Percentiles rank a stretch among this genome's conserved stretches.
Evolutionary conservation across 2,113 vertebrate species (phyloP).

Genomic region (Proterorhinus semilunaris): DNA sequence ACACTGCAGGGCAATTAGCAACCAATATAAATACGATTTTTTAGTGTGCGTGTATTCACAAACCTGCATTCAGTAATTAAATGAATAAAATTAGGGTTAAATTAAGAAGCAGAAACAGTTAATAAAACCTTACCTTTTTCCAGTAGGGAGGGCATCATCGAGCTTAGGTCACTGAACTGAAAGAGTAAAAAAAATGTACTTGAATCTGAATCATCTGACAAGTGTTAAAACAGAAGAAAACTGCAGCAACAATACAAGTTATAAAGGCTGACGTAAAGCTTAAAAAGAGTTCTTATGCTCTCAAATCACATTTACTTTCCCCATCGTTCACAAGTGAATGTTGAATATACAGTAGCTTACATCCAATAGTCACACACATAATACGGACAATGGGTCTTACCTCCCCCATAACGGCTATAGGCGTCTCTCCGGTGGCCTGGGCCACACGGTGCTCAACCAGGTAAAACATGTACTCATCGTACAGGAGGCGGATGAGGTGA

Average conservation of each 20-base stretch:
- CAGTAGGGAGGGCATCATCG: slow-evolving; percentile 86
- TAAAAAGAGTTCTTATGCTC: too few species aligned
- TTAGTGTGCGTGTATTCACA: neutral
- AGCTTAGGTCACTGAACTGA: slow-evolving; percentile 91
- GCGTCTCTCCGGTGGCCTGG: slow-evolving; percentile 92
- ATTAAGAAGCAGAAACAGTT: neutral
- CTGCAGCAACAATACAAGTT: too few species aligned
- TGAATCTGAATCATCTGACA: too few species aligned
- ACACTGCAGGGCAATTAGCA: neutral
- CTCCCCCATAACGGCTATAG: slow-evolving; percentile 98
- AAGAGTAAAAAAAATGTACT: slow-evolving; percentile 32
- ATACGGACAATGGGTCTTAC: slow-evolving; percentile 65
- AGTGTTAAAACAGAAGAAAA: too few species aligned
- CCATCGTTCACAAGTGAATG: too few species aligned
- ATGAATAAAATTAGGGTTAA: neutral
- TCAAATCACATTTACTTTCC: too few species aligned
- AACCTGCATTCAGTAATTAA: neutral
- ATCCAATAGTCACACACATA: too few species aligned
- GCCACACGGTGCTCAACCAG: slow-evolving; percentile 97
- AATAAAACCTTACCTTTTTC: slow-evolving; percentile 84
- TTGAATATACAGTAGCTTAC: too few species aligned
- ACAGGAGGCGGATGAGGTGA: slow-evolving; percentile 96
- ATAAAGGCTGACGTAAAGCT: too few species aligned
- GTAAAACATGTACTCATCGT: slow-evolving; percentile 99
- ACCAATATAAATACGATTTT: neutral